phyloP scores from a whole-genome alignment of 2,113 vertebrate species.

The Coryphaenoides rupestris region DNA sequence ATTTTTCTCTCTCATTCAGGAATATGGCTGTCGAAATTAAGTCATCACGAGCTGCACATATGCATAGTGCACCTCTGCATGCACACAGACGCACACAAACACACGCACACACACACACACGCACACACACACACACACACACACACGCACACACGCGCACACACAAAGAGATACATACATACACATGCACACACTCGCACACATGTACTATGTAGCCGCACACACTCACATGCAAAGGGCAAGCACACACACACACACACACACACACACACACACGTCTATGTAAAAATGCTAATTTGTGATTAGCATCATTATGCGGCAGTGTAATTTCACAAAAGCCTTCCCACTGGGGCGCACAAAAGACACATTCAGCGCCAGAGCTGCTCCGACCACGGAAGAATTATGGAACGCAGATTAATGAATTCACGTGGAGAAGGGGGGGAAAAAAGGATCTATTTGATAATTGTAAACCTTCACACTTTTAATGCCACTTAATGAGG shows the following conservation, averaged over 20 bases:
- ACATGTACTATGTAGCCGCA: not conserved
- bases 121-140: not conserved
- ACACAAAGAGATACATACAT: constrained; percentile 16
- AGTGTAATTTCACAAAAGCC: constrained; percentile 72
- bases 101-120: too few species aligned
- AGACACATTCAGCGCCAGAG: constrained; percentile 66
- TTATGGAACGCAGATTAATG: constrained; percentile 66
- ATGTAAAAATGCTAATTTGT: constrained; percentile 75
- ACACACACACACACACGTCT: too few species aligned
- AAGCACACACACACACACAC: too few species aligned
- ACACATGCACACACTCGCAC: constrained; percentile 19
- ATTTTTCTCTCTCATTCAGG: too few species aligned
- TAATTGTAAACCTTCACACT: constrained; percentile 73
- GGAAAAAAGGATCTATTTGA: constrained; percentile 67
- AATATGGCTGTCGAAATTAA: too few species aligned
- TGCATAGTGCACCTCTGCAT: not conserved
- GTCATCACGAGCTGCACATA: not conserved
- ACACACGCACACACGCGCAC: not conserved
- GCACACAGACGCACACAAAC: not conserved
- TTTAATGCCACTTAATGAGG: constrained; percentile 72
- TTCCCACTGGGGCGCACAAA: constrained; percentile 67
- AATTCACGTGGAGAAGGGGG: constrained; percentile 48
- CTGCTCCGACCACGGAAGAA: constrained; percentile 45
- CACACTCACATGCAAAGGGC: constrained; percentile 8
- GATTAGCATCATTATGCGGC: constrained; percentile 71